Evolutionary conservation across 2,888 invertebrate species (phyloP).

Genomic region (Spialia ferax): DNA sequence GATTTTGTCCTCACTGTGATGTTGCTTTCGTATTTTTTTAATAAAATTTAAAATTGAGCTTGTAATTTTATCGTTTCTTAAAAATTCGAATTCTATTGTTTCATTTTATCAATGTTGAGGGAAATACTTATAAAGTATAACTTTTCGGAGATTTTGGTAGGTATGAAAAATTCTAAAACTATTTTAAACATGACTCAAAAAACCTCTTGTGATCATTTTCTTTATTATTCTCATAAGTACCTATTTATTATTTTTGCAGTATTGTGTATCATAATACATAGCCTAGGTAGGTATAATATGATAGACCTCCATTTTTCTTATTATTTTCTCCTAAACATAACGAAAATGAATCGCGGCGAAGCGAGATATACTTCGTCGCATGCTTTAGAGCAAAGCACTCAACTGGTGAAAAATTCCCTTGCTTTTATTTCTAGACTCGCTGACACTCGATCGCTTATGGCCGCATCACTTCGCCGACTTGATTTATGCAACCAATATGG

Average conservation of each 20-base stretch:
- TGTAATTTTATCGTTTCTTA: background rate
- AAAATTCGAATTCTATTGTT: background rate
- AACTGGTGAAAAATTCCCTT: conserved; percentile 78
- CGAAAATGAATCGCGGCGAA: conserved; percentile 50
- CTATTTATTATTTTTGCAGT: background rate
- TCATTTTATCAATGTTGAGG: background rate
- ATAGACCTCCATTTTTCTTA: background rate
- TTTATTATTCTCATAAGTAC: too few relatives aligned
- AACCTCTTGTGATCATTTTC: too few relatives aligned
- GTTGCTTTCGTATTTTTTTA: conserved; percentile 13
- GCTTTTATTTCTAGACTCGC: conserved; percentile 81
- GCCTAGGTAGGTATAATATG: background rate
- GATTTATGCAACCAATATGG: conserved; percentile 86
- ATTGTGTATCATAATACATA: too few relatives aligned
- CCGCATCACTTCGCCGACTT: conserved; percentile 79
- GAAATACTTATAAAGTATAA: too few relatives aligned
- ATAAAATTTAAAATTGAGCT: conserved; percentile 9
- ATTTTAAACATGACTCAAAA: too few relatives aligned
- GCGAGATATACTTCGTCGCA: conserved; percentile 78
- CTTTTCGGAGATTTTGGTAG: too few relatives aligned
- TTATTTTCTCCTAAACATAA: background rate
- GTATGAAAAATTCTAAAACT: too few relatives aligned
- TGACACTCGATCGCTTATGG: conserved; percentile 84
- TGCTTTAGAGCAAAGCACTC: conserved; percentile 80
- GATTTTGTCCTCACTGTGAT: conserved; percentile 27